phyloP scores from a whole-genome alignment of 2,797 vertebrate genomes.

The Danio albolineatus region DNA sequence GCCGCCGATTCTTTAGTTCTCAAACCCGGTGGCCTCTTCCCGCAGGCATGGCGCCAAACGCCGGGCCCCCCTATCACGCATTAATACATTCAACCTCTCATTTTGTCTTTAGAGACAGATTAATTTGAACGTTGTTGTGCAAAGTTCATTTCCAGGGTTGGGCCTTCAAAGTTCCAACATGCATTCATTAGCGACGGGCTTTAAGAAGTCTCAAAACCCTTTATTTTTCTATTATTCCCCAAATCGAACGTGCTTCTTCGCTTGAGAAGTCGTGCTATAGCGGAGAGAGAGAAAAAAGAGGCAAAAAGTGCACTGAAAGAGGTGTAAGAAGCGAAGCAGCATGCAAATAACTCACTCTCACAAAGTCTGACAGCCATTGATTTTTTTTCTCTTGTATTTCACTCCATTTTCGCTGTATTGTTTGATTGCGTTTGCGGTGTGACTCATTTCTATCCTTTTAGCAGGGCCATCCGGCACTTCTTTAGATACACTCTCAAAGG shows the following conservation, averaged over 20 bases:
- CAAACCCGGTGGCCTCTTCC: slow-evolving; percentile 38
- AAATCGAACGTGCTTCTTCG: slow-evolving; percentile 19
- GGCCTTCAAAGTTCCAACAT: slow-evolving; percentile 20
- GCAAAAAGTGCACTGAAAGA: slow-evolving; percentile 36
- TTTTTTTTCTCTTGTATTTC: slow-evolving; percentile 35
- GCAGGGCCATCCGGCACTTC: slow-evolving; percentile 50
- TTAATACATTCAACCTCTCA: slow-evolving; percentile 31
- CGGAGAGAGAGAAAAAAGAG: slow-evolving; percentile 17
- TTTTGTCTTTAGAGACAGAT: slow-evolving; percentile 33
- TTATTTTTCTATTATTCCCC: slow-evolving; percentile 32
- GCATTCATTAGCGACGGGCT: slow-evolving; percentile 37
- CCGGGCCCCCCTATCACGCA: not conserved
- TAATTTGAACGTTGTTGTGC: slow-evolving; percentile 9
- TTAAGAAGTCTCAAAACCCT: slow-evolving; percentile 9
- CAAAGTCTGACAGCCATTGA: slow-evolving; percentile 56
- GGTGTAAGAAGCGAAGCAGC: slow-evolving; percentile 23
- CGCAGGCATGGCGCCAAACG: slow-evolving; percentile 23
- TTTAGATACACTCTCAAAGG: slow-evolving; percentile 53
- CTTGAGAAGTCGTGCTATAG: not conserved
- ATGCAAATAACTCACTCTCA: slow-evolving; percentile 48
- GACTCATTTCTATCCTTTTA: slow-evolving; percentile 54
- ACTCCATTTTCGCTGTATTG: slow-evolving; percentile 56
- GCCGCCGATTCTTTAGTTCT: not conserved
- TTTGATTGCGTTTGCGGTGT: slow-evolving; percentile 48
- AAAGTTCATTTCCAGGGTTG: slow-evolving; percentile 22